Evolutionary conservation across 2,797 vertebrate species (phyloP), one percentile per base, ranked within the genome.

Genomic region (Eospalax fontanierii): DNA sequence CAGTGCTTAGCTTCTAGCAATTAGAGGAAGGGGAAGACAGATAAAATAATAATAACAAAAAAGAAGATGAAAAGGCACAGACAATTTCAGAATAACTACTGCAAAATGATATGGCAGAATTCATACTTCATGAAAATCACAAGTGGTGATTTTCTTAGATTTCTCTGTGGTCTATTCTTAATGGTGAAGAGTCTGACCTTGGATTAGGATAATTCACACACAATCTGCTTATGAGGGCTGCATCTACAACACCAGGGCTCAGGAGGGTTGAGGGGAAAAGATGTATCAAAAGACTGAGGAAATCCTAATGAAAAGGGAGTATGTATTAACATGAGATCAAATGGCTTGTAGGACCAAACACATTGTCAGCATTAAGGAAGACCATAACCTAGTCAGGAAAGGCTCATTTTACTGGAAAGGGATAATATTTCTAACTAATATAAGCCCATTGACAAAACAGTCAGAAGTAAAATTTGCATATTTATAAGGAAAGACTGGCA

Each of bases 401-500:
- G 54, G 4, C 28, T 83, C 2, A 54, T 28, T 90, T 81, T 15
- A 22, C 21, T 66, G 50, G 43, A 89, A 86, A 71, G 84, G 61
- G 16, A 33, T 11, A 82, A 22, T 46, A 80, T 88, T 87, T 90
- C 43, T 86, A 70, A 68, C 1, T 90, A 89, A 33, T 22, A 43
- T 40, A 68, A 75, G 35, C 0, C 4, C 86, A 91, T 24, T 78
- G 59, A 89, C 21, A 82, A 90, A 70, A 86, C 82, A 74, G n/a
- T 81, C 26, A 89, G 18, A 79, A 43, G 12, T 86, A 81, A 89
- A 66, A 93, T 83, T 92, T 87, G 40, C 28, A 78, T 30, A 50
- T 10, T 68, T 78, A 71, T 8, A 80, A 90, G 46, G 71, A 94
- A 78, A 92, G 66, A 80, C 14, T n/a, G 80, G 87, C 24, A 93